These are phyloP conservation scores for Gobio occitaniae DNA, from an alignment of 2,797 vertebrate species.

Conservation along the genomic window DNA sequence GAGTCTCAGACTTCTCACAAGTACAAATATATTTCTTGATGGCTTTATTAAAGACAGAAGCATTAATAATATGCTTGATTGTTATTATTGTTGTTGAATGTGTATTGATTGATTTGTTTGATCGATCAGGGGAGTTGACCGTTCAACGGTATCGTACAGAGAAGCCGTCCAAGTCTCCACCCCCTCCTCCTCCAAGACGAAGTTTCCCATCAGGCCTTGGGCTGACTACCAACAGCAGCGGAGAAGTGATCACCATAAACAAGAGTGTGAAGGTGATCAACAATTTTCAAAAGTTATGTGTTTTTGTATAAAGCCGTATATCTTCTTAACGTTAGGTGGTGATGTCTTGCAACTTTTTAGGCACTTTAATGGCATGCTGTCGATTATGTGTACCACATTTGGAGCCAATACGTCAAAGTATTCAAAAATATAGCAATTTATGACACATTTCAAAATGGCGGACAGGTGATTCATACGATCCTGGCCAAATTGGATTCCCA, in stretches of 20 bases:
- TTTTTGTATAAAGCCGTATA: background rate
- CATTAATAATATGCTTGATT: background rate
- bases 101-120: conserved; percentile 31
- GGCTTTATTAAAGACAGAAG: background rate
- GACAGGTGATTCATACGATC: background rate
- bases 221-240: conserved; percentile 90
- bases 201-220: conserved; percentile 95
- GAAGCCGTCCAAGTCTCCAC: conserved; percentile 94
- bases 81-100: too few species aligned
- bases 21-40: background rate
- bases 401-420: background rate
- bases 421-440: background rate
- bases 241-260: conserved; percentile 89
- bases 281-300: background rate
- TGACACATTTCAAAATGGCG: background rate
- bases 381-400: background rate
- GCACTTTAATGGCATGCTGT: background rate
- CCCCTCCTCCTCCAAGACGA: conserved; percentile 91
- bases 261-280: conserved; percentile 88
- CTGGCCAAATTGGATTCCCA: background rate
- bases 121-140: conserved; percentile 78
- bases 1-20: background rate
- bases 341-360: background rate
- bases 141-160: conserved; percentile 91
- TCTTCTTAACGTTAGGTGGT: background rate